Evolutionary conservation across 2,888 invertebrate species (phyloP), one percentile per base, ranked within the genome.

Genomic region (Sericinus montela): DNA sequence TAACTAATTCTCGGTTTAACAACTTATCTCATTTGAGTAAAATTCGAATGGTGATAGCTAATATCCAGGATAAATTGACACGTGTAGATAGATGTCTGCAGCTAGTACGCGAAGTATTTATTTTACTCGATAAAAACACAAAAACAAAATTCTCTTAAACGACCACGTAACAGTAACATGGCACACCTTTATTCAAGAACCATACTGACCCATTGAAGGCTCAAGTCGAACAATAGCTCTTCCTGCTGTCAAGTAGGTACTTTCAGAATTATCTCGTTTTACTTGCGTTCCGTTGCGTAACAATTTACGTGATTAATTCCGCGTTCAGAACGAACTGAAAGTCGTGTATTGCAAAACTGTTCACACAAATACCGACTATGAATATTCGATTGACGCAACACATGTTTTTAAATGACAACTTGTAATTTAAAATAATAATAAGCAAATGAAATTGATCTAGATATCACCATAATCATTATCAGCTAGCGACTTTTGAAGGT

Each of bases 241-340:
- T 45, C 19, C 30, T 19, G 32, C 1, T 15, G 10, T 15, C 28
- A 28, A 36, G 36, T n/a, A n/a, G n/a, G n/a, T 28, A 36, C 36
- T 28, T 36, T 44, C 15, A 7, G 38, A 14, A 10, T 45, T 39
- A 14, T 32, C 45, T 45, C 38, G 38, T 45, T 32, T 45, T 23
- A 38, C 32, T 39, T 14, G 30, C 13, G 15, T 29, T 16, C 5
- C 8, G 45, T 45, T 38, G 23, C 38, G 32, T 45, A 45, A 45
- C 30, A 32, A 35, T 38, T 45, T 38, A 38, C 45, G 13, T 45
- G 29, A 45, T 32, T 45, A 45, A 45, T 39, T 45, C 25, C 45
- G 39, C 38, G 25, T 45, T 37, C 45, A 28, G 28, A 16, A 9
- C 19, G 19, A 37, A 37, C 36, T 37, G 45, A 38, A 37, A 37